A percentile compares a stretch with the other conserved stretches of the same genome.
Conservation (phyloP, 2,888 invertebrate genomes). For the Diaprepes abbreviatus region DNA sequence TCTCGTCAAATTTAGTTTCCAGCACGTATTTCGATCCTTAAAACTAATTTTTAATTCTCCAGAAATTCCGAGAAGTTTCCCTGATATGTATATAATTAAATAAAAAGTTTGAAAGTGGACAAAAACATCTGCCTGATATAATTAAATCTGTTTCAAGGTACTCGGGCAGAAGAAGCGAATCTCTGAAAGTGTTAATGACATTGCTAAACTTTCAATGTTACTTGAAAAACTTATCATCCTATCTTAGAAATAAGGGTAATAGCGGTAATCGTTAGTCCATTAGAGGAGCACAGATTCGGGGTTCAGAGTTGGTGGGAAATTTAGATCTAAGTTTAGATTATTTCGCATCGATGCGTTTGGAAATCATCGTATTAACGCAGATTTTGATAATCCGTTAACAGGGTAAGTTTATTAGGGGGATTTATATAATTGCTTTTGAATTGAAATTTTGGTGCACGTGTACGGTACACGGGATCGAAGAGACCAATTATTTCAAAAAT, state of each 20-base stretch:
- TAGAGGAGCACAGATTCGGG: conserved; percentile 60
- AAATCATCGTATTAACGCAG: conserved; percentile 57
- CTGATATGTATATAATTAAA: conserved; percentile 22
- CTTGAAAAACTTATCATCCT: conserved; percentile 60
- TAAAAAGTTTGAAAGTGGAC: conserved; percentile 30
- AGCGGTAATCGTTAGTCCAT: conserved; percentile 61
- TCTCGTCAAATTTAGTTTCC: no score
- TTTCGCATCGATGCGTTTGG: conserved; percentile 60
- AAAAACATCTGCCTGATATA: conserved; percentile 35
- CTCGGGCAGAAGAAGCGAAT: conserved; percentile 20
- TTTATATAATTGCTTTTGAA: conserved; percentile 38
- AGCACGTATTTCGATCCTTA: no score
- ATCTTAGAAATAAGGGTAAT: conserved; percentile 64
- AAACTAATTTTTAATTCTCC: neutral
- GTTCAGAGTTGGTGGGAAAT: conserved; percentile 43
- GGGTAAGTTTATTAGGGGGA: conserved; percentile 30
- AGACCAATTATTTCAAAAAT: no score
- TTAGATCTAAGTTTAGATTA: conserved; percentile 54
- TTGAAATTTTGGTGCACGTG: conserved; percentile 17
- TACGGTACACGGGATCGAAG: no score
- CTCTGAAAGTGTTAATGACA: conserved; percentile 39
- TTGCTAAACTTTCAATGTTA: conserved; percentile 53
- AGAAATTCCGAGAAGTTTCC: neutral
- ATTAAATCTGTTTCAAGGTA: conserved; percentile 44
- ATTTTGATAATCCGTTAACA: conserved; percentile 40